Base-by-base conservation (phyloP, 2,113 vertebrate genomes). In the Macquaria ambigua region DNA sequence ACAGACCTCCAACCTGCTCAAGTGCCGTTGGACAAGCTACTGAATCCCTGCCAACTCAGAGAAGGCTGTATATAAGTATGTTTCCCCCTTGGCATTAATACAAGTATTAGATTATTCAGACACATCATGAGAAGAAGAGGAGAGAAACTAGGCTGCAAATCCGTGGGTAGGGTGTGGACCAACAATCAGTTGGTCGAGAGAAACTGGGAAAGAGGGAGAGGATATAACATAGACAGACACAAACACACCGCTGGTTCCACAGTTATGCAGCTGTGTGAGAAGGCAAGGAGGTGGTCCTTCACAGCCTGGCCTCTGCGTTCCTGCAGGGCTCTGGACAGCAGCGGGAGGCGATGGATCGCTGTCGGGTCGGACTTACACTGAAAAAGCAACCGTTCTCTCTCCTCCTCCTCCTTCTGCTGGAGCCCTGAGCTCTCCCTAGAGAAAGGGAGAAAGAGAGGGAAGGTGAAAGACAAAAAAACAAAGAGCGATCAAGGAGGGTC, bases 191-290 rank as follows among this genome's bases (percentile, higher is more conserved):
- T 31, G 12, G 23, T 37, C 0, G 34, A 25, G 23, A 50, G 70
- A 70, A 21, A 43, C 14, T 70, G 50, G 23, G 8, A 3, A 68
- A 39, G 6, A 71, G 25, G 41, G n/a, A 41, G 41, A 80, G 15
- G 39, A 56, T 23, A n/a, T 31, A 61, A 31, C 20, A 34, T 28
- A 81, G 43, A 25, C 39, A 66, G 67, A 48, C n/a, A 39, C 5
- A 79, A 77, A 92, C 92, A 59, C 89, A 98, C 97, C 97, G 92
- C 81, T 0, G 96, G 96, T 53, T 97, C 94, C 8, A 97, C 25
- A 0, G 83, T 92, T 81, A 97, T 96, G 83, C 96, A 52, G 10
- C 86, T 82, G 53, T 89, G 53, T 1, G 86, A 86, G 81, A 96
- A 93, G 39, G 95, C 81, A 92, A 95, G 87, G 91, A 95, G 89